A percentile compares a stretch with the other conserved stretches of the same genome.
phyloP scores from a whole-genome alignment of 2,113 vertebrate genomes.

The Paraplagusia blochii region DNA sequence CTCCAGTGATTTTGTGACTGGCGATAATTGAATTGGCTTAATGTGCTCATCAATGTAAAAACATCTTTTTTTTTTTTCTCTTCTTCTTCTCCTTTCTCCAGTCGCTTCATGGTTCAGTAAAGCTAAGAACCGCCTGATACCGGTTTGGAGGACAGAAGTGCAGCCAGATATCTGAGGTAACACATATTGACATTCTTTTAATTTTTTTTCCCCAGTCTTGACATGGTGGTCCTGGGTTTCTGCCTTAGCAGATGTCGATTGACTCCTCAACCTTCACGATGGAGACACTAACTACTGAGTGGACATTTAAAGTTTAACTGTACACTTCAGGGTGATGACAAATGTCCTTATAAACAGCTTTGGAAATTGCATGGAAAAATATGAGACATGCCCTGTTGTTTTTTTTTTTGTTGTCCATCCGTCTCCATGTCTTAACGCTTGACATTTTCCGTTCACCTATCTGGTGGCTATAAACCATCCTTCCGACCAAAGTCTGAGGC shows the following conservation, averaged over 20 bases:
- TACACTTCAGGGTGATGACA: not conserved
- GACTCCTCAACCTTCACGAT: not conserved
- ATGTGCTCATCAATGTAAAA: not conserved
- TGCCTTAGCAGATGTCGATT: not conserved
- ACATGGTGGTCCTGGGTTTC: not conserved
- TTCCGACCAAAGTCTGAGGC: slow-evolving; percentile 31
- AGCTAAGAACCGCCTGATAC: not conserved
- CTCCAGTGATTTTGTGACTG: slow-evolving; percentile 8
- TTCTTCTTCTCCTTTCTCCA: not conserved
- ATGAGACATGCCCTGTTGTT: slow-evolving; percentile 10
- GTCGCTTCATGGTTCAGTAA: not conserved
- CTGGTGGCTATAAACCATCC: slow-evolving; percentile 21
- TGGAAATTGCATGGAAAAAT: not conserved
- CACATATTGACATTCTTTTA: not conserved
- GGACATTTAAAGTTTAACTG: not conserved
- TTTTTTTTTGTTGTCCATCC: slow-evolving; percentile 3
- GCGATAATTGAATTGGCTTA: not conserved
- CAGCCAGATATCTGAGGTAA: slow-evolving; percentile 6
- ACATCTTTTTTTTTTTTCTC: too few relatives aligned
- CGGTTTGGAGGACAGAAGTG: slow-evolving; percentile 2
- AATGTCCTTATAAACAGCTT: slow-evolving; percentile 1
- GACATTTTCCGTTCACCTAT: slow-evolving; percentile 32
- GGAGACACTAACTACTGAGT: not conserved
- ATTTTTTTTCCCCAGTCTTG: not conserved
- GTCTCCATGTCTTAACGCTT: slow-evolving; percentile 17